A percentile compares a stretch with the other conserved stretches of the same genome.
These are phyloP conservation scores for Leucosticte australis DNA, from an alignment of 2,113 vertebrate species.

Conservation along the genomic window DNA sequence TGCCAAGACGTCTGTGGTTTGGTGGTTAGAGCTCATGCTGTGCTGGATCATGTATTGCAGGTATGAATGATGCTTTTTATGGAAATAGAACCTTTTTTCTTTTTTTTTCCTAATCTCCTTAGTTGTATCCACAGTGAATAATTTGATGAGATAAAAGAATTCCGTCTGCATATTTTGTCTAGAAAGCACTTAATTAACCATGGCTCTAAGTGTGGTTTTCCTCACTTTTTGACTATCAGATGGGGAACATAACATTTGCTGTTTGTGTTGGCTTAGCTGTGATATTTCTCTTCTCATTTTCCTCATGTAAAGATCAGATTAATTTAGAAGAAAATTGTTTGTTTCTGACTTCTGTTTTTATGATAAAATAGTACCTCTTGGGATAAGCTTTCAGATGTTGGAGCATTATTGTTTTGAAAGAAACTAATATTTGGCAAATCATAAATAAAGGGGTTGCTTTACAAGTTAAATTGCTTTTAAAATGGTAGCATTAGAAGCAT, in stretches of 20 bases:
- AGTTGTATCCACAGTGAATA: background rate
- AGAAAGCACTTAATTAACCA: background rate
- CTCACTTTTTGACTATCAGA: background rate
- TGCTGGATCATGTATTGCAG: background rate
- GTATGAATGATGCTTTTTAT: background rate
- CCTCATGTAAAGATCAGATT: background rate
- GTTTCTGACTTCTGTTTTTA: slow-evolving; percentile 7
- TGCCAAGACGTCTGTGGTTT: background rate
- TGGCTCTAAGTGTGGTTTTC: background rate
- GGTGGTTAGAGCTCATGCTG: background rate
- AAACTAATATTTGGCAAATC: background rate
- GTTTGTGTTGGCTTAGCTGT: slow-evolving; percentile 30
- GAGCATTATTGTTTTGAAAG: background rate
- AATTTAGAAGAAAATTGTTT: background rate
- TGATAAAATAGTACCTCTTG: background rate
- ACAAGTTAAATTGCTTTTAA: background rate
- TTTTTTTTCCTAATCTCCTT: background rate
- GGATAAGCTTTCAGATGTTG: background rate
- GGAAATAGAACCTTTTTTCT: background rate
- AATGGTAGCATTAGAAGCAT: background rate
- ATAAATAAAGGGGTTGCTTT: background rate
- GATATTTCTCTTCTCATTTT: slow-evolving; percentile 16
- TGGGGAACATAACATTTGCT: background rate
- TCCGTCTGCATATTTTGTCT: background rate
- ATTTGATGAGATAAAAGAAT: background rate